Percentiles rank a stretch among this genome's conserved stretches.
phyloP scores from a whole-genome alignment of 2,113 vertebrate genomes.

The Syngnathus typhle region DNA sequence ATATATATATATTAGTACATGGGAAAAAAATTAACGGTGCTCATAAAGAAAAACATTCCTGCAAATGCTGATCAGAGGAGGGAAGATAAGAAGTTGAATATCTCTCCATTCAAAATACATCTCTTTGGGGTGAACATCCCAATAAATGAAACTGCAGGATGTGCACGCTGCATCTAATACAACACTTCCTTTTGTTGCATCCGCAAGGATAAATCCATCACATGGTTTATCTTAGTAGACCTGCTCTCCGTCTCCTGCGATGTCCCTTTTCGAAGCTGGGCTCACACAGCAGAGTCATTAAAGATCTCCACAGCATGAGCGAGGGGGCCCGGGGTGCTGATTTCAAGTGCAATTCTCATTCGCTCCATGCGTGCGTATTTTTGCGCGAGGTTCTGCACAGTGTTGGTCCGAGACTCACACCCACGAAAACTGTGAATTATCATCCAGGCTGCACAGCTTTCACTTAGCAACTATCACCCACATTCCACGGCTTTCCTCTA shows the following conservation, averaged over 20 bases:
- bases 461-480: constrained; percentile 63
- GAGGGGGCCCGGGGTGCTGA: constrained; percentile 16
- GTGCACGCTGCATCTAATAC: not conserved
- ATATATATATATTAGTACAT: no score
- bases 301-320: constrained; percentile 2
- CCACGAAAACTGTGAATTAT: constrained; percentile 54
- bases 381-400: constrained; percentile 53
- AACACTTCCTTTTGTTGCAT: constrained; percentile 3
- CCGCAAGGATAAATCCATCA: constrained; percentile 3
- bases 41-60: no score
- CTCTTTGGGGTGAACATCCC: no score
- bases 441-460: constrained; percentile 43
- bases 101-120: no score
- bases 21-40: no score
- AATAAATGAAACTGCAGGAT: not conserved
- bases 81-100: no score
- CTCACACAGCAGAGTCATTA: constrained; percentile 9
- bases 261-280: not conserved
- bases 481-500: constrained; percentile 62
- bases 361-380: constrained; percentile 14
- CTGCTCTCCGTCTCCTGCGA: not conserved
- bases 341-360: constrained; percentile 27
- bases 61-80: no score
- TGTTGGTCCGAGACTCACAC: constrained; percentile 52
- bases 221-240: constrained; percentile 4